Evolutionary conservation across 2,113 vertebrate species (phyloP), one percentile per base, ranked within the genome.

Genomic region (Plotosus lineatus): DNA sequence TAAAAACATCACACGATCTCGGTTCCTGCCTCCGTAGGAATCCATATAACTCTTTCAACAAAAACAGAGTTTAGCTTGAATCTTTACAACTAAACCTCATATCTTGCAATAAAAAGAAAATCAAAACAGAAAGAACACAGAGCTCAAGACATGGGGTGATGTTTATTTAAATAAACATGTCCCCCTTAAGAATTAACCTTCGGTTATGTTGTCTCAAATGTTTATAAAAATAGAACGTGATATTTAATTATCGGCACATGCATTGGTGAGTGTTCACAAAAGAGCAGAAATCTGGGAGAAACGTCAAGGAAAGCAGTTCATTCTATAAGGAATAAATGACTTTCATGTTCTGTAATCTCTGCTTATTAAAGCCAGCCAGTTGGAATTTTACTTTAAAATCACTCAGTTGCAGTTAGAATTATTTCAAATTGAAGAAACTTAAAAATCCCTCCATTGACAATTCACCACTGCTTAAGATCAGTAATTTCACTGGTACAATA

Each of bases 21-120:
- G 68, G 10, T 38, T 68, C 10, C 26, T 28, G 53, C 46, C 68
- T 60, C n/a, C n/a, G 53, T 51, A 58, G 23, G 77, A 72, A 50
- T 3, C 36, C 12, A 38, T 3, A 53, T 28, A 69, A 1, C n/a
- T n/a, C n/a, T n/a, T n/a, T n/a, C n/a, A n/a, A n/a, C n/a, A n/a
- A n/a, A n/a, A n/a, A n/a, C n/a, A n/a, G n/a, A n/a, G n/a, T n/a
- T n/a, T n/a, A n/a, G n/a, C n/a, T n/a, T n/a, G n/a, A n/a, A n/a
- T n/a, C n/a, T n/a, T n/a, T 21, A 33, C 33, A 53, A 58, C 31
- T 42, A 77, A 76, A 63, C 23, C 66, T 58, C 42, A 56, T 38
- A 53, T 48, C 19, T 9, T 28, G 66, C 53, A 66, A 68, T n/a
- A 75, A 83, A 55, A 84, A 17, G 38, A 56, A 61, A 73, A 51